Conservation (phyloP, 1,140 invertebrate species). For the Anthonomus grandis region DNA sequence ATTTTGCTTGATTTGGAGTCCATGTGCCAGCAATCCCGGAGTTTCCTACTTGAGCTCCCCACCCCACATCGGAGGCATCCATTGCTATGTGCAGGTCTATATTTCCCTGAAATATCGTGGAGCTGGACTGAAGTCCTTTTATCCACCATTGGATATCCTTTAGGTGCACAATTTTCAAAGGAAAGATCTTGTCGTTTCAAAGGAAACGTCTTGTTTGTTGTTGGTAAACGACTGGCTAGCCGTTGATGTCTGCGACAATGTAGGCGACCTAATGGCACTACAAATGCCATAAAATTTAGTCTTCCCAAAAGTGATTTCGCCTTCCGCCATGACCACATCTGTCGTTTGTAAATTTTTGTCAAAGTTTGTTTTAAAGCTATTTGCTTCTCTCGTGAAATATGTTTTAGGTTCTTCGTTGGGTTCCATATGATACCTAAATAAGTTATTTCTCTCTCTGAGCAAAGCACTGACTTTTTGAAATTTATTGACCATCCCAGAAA, state of each 20-base stretch:
- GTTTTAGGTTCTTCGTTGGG: neutral
- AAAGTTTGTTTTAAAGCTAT: neutral
- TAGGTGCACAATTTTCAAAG: neutral
- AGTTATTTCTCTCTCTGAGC: neutral
- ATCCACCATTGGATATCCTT: conserved; percentile 4
- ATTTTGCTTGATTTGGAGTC: neutral
- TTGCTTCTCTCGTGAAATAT: neutral
- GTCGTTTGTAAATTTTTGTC: conserved; percentile 3
- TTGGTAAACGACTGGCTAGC: neutral
- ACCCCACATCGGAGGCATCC: conserved; percentile 14
- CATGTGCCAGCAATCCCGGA: neutral
- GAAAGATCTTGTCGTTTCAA: neutral
- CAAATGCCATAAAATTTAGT: too few relatives aligned
- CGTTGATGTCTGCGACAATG: too few relatives aligned
- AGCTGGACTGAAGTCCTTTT: neutral
- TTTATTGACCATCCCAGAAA: conserved; percentile 15
- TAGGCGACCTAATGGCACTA: too few relatives aligned
- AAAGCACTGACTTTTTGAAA: neutral
- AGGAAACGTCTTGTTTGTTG: too few relatives aligned
- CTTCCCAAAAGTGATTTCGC: too few relatives aligned
- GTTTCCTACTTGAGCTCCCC: conserved; percentile 12
- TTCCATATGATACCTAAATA: conserved; percentile 14
- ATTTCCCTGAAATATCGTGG: conserved; percentile 3
- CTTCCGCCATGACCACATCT: too few relatives aligned
- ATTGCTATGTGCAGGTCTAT: conserved; percentile 4